Evolutionary conservation across 2,888 invertebrate genomes (phyloP).

Genomic region (Agonopterix heracliana): DNA sequence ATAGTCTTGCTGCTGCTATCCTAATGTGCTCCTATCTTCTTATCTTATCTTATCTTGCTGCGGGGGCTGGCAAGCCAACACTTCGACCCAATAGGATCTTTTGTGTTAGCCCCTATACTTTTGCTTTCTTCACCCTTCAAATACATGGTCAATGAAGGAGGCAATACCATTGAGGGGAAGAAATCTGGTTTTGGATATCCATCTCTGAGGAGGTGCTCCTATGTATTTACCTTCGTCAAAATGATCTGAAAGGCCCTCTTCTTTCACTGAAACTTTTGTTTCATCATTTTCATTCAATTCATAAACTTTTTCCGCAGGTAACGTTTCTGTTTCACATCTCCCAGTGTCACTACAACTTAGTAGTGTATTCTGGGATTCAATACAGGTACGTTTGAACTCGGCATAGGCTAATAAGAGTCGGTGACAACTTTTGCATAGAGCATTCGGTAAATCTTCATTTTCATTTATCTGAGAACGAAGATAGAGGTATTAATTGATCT

Average conservation of each 20-base stretch:
- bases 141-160: no score
- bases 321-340: background rate
- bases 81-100: no score
- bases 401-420: conserved; percentile 42
- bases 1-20: no score
- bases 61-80: no score
- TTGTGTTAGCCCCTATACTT: no score
- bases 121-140: no score
- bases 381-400: conserved; percentile 56
- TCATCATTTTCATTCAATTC: background rate
- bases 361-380: conserved; percentile 50
- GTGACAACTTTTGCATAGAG: conserved; percentile 53
- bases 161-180: no score
- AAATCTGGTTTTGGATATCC: no score
- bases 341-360: conserved; percentile 9
- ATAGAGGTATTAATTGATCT: background rate
- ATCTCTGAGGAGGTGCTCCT: no score
- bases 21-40: no score
- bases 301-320: no score
- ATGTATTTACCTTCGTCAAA: conserved; percentile 10
- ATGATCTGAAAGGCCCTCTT: conserved; percentile 11
- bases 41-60: no score
- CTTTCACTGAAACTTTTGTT: background rate
- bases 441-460: conserved; percentile 47
- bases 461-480: conserved; percentile 31